A percentile compares a stretch with the other conserved stretches of the same genome.
phyloP scores from a whole-genome alignment of 92 coral and sea anemone species.

The Metridium senile region DNA sequence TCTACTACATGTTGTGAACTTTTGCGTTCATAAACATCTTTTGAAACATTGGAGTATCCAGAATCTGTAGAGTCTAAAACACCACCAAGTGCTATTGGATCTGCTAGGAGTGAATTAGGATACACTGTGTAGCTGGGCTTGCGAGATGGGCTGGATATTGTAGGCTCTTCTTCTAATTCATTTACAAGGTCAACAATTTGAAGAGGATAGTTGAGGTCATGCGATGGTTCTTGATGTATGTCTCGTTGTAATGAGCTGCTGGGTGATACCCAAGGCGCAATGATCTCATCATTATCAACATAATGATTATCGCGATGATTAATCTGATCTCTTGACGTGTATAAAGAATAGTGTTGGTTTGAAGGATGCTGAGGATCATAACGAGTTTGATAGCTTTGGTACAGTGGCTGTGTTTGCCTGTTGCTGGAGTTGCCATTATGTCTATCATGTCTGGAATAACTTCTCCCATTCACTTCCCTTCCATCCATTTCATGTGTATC shows the following conservation, averaged over 20 bases:
- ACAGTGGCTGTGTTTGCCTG: too few species aligned
- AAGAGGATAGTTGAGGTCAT: slow-evolving; percentile 27
- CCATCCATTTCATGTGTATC: too few species aligned
- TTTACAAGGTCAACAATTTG: slow-evolving; percentile 53
- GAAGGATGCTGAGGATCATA: background rate
- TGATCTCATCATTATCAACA: background rate
- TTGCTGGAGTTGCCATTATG: too few species aligned
- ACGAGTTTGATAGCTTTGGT: background rate
- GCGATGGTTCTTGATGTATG: background rate
- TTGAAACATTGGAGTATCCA: slow-evolving; percentile 74
- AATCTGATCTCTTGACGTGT: slow-evolving; percentile 1
- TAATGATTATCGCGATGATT: slow-evolving; percentile 8
- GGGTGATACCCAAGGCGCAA: slow-evolving; percentile 29
- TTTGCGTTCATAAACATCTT: slow-evolving; percentile 7
- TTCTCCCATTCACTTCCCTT: too few species aligned
- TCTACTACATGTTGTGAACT: background rate
- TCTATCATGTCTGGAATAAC: too few species aligned
- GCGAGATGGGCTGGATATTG: background rate
- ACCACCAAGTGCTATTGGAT: slow-evolving; percentile 7
- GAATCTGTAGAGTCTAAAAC: slow-evolving; percentile 78
- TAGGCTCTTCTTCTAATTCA: slow-evolving; percentile 40
- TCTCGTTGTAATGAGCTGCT: slow-evolving; percentile 2
- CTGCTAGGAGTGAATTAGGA: slow-evolving; percentile 16
- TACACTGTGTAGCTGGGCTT: slow-evolving; percentile 12
- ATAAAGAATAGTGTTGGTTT: slow-evolving; percentile 27